Conservation (phyloP, 2,113 vertebrate species). For the Camelus bactrianus region DNA sequence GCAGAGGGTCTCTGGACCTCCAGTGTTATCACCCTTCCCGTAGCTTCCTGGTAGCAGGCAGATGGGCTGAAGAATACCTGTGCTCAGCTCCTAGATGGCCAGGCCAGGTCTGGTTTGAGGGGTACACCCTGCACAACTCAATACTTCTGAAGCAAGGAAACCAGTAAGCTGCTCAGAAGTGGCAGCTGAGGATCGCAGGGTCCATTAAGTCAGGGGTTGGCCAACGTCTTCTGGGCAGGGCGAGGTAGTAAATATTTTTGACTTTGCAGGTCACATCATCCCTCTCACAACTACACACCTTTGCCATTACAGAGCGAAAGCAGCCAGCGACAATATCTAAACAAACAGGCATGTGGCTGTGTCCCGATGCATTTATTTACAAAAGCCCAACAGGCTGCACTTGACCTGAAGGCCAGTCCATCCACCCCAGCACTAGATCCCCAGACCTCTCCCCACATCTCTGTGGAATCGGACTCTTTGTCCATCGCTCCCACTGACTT, state of each 20-base stretch:
- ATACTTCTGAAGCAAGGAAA: neutral
- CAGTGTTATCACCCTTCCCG: neutral
- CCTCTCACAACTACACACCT: neutral
- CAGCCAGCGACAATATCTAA: neutral
- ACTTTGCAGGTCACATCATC: neutral
- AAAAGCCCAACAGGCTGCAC: neutral
- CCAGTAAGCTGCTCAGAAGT: neutral
- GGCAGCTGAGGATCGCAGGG: neutral
- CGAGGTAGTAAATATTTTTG: neutral
- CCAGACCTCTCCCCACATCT: neutral
- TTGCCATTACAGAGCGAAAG: neutral
- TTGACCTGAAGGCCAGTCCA: neutral
- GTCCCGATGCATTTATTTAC: neutral
- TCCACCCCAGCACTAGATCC: too few species aligned
- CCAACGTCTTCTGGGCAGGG: too few species aligned
- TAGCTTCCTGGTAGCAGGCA: neutral
- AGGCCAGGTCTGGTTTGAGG: neutral
- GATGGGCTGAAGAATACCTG: too few species aligned
- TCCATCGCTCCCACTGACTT: too few species aligned
- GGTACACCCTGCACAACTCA: too few species aligned
- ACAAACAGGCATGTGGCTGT: neutral
- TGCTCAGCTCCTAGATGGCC: neutral
- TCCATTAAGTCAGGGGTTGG: too few species aligned
- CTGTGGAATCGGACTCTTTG: neutral
- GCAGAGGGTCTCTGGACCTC: neutral